Conservation (phyloP, 2,888 invertebrate species). For the Muscina levida region DNA sequence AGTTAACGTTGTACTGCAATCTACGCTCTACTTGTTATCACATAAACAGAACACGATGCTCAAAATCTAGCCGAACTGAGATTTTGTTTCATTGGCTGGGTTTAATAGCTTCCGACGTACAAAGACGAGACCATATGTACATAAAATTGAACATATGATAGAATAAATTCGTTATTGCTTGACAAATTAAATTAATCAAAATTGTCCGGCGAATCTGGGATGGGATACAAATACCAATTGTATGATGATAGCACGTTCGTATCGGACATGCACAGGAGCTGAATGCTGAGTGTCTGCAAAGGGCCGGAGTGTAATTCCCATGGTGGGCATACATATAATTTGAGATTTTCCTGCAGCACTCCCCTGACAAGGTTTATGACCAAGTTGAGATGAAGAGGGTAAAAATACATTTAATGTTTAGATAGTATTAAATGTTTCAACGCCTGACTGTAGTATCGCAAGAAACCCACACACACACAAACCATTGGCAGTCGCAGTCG, state of each 20-base stretch:
- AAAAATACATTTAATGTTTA: constrained; percentile 47
- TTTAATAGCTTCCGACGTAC: neutral
- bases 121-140: neutral
- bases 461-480: constrained; percentile 1
- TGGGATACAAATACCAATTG: constrained; percentile 24
- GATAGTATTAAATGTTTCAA: constrained; percentile 54
- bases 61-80: no score
- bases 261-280: constrained; percentile 38
- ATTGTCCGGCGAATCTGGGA: constrained; percentile 50
- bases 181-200: constrained; percentile 60
- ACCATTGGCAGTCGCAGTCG: neutral
- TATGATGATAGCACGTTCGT: constrained; percentile 50
- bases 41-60: no score
- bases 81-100: no score
- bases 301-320: constrained; percentile 44
- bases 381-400: constrained; percentile 49
- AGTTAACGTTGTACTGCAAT: no score
- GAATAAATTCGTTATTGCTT: constrained; percentile 44
- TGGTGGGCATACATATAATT: constrained; percentile 55
- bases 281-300: constrained; percentile 8
- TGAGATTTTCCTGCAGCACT: constrained; percentile 53
- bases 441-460: constrained; percentile 25
- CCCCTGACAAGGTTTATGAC: constrained; percentile 56
- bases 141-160: constrained; percentile 17
- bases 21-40: no score